These are phyloP conservation scores for Lepeophtheirus nordmannii DNA, from an alignment of 2,888 invertebrate genomes.

Conservation along the genomic window DNA sequence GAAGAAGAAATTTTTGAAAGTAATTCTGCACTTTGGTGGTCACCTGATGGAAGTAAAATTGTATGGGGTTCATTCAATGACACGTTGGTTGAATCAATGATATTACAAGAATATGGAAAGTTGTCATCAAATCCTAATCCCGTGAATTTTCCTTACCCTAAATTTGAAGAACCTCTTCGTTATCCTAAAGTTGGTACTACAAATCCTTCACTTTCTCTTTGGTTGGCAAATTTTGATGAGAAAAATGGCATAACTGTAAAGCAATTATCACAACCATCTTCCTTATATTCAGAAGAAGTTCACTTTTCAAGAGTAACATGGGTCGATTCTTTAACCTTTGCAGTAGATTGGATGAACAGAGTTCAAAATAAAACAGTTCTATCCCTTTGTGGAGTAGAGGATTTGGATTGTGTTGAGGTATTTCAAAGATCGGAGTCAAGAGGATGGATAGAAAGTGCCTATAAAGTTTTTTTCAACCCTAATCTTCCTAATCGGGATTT, in stretches of 20 bases:
- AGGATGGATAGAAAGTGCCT: conserved; percentile 17
- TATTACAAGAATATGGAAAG: conserved; percentile 42
- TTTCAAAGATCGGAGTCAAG: conserved; percentile 3
- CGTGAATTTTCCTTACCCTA: not conserved
- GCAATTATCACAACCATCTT: conserved; percentile 41
- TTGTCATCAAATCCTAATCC: not conserved
- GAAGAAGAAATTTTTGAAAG: conserved; percentile 82
- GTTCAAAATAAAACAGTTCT: conserved; percentile 19
- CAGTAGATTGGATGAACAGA: conserved; percentile 66
- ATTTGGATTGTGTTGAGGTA: conserved; percentile 15
- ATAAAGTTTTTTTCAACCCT: conserved; percentile 14
- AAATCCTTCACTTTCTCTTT: conserved; percentile 18
- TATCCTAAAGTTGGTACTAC: conserved; percentile 19
- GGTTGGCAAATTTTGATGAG: conserved; percentile 11
- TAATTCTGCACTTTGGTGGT: conserved; percentile 78
- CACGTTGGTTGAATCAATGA: conserved; percentile 51
- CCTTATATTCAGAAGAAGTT: conserved; percentile 52
- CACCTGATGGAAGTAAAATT: conserved; percentile 56
- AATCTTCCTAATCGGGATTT: conserved; percentile 8
- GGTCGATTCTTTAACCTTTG: conserved; percentile 51
- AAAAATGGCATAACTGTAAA: not conserved
- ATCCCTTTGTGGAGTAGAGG: conserved; percentile 5
- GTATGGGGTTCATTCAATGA: conserved; percentile 70
- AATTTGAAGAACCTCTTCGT: not conserved
- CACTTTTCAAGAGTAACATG: conserved; percentile 50